Evolutionary conservation across 1,140 invertebrate species (phyloP).

Genomic region (Dolichoris vasculosae): DNA sequence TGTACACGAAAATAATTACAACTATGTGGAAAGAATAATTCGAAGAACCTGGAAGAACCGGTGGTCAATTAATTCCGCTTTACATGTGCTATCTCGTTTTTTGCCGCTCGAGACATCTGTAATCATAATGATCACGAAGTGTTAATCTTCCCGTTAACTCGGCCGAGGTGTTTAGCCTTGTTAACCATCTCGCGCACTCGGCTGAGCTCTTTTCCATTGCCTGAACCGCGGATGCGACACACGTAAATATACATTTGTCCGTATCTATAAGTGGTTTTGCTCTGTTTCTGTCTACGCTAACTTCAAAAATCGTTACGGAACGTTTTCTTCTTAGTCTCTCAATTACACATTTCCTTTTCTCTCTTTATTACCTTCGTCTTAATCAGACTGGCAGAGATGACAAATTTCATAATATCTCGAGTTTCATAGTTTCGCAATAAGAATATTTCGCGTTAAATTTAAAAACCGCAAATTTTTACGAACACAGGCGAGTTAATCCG

Average conservation of each 20-base stretch:
- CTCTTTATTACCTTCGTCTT: not conserved
- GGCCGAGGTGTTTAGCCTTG: constrained; percentile 75
- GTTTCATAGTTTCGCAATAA: not conserved
- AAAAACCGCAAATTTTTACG: not conserved
- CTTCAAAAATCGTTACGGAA: constrained; percentile 24
- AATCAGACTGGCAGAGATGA: not conserved
- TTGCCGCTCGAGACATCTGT: constrained; percentile 67
- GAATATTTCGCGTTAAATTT: not conserved
- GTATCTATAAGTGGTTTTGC: constrained; percentile 42
- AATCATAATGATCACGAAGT: constrained; percentile 74
- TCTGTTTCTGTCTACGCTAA: constrained; percentile 39
- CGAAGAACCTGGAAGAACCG: constrained; percentile 34
- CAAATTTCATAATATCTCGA: not conserved
- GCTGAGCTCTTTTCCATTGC: not conserved
- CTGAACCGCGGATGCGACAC: constrained; percentile 18
- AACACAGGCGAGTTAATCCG: not conserved
- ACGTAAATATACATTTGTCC: constrained; percentile 32
- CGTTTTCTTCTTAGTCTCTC: constrained; percentile 41
- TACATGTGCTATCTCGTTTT: constrained; percentile 57
- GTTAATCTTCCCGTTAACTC: constrained; percentile 75
- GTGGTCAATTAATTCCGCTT: constrained; percentile 48
- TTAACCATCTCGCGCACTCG: constrained; percentile 66
- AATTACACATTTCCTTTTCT: constrained; percentile 14
- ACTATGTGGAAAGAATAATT: constrained; percentile 10
- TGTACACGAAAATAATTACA: constrained; percentile 34